A percentile compares a stretch with the other conserved stretches of the same genome.
Conservation (phyloP, 2,888 invertebrate genomes). For the Oxytorus armatus region DNA sequence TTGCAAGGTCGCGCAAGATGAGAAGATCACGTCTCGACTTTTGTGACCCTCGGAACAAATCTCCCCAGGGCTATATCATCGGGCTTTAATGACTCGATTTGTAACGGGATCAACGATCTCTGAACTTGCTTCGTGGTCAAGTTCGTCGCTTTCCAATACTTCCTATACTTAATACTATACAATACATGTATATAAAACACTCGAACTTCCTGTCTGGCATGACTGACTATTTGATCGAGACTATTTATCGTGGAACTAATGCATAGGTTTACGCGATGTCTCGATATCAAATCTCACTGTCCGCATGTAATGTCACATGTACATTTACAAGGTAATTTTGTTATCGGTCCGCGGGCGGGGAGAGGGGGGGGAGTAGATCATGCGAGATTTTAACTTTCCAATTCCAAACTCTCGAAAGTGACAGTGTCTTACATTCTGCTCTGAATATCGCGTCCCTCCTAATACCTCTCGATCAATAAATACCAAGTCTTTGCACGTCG, state of each 20-base stretch:
- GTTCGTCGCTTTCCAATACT: slow-evolving; percentile 49
- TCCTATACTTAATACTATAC: slow-evolving; percentile 14
- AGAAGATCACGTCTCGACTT: slow-evolving; percentile 62
- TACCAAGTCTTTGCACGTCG: not conserved
- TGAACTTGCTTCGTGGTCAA: slow-evolving; percentile 64
- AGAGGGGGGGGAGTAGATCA: not conserved
- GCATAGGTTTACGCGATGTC: slow-evolving; percentile 1
- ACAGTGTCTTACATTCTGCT: not conserved
- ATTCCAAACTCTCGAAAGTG: not conserved
- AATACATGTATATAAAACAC: slow-evolving; percentile 4
- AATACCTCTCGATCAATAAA: not conserved
- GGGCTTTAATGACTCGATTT: slow-evolving; percentile 38
- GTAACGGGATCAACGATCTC: slow-evolving; percentile 67
- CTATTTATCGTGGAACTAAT: slow-evolving; percentile 8
- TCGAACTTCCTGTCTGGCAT: slow-evolving; percentile 42
- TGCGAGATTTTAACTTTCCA: not conserved
- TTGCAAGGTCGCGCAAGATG: slow-evolving; percentile 45
- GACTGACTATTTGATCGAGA: slow-evolving; percentile 42
- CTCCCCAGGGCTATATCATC: slow-evolving; percentile 51
- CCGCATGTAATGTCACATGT: not conserved
- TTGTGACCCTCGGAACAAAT: slow-evolving; percentile 57
- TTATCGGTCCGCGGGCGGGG: no score
- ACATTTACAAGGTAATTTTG: not conserved
- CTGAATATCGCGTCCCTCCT: not conserved
- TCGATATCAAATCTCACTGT: not conserved